Conservation (phyloP, 2,888 invertebrate species). For the Agonopterix heracliana region DNA sequence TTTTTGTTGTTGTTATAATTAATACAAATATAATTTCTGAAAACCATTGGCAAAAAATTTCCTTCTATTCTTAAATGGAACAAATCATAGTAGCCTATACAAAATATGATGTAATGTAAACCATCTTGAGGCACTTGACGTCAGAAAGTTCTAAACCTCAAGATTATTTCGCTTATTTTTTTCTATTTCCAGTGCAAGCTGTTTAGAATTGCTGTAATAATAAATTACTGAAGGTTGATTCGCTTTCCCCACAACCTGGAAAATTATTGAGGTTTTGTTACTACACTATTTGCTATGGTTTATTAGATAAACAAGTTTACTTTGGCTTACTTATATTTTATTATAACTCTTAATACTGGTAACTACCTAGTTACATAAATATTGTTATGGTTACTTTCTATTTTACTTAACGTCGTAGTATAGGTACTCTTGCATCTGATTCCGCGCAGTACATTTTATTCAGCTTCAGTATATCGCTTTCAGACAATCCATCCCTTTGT, state of each 20-base stretch:
- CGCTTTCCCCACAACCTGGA: constrained; percentile 8
- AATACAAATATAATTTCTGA: too few relatives aligned
- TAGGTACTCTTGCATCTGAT: neutral
- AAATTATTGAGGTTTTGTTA: neutral
- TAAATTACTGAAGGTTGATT: constrained; percentile 8
- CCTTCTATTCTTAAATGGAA: too few relatives aligned
- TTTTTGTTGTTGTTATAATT: too few relatives aligned
- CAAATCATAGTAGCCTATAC: constrained; percentile 1
- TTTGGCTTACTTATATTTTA: constrained; percentile 1
- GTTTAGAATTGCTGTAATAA: neutral
- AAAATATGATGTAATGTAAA: constrained; percentile 10
- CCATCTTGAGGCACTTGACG: too few relatives aligned
- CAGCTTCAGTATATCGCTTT: constrained; percentile 52
- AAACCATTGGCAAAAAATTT: too few relatives aligned
- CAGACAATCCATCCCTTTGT: constrained; percentile 57
- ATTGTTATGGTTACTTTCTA: too few relatives aligned
- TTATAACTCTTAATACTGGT: too few relatives aligned
- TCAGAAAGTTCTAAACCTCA: too few relatives aligned
- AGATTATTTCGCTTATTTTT: too few relatives aligned
- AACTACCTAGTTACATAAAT: too few relatives aligned
- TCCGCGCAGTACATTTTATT: constrained; percentile 62
- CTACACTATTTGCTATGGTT: neutral
- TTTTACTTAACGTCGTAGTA: too few relatives aligned
- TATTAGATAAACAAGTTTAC: neutral
- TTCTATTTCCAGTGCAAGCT: neutral